Evolutionary conservation across 2,888 invertebrate genomes (phyloP), one percentile per base, ranked within the genome.

Genomic region (Coelinius sp.): DNA sequence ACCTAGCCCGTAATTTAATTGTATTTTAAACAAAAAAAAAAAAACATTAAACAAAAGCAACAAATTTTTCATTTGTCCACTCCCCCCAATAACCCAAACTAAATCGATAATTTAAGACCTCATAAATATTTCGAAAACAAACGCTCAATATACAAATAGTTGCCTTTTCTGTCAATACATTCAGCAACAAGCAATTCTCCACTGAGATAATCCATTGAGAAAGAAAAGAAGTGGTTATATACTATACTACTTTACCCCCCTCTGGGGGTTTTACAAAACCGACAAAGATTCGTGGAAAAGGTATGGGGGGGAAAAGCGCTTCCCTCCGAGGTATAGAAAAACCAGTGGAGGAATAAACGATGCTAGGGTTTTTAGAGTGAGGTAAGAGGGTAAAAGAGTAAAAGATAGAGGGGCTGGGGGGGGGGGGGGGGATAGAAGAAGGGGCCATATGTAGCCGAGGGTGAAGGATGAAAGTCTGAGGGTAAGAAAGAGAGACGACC

Each of bases 281-380:
- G 52, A 66, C 49, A 62, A 68, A 67, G 73, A 59, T 71, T 67
- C 59, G 66, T 71, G 71, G 49, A 71, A 56, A 70, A 62, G 70
- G n/a, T n/a, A n/a, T n/a, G 71, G 68, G 64, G 62, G 20, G 22
- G 46, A 59, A 52, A 66, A 49, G 46, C 46, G 46, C 46, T 49
- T 49, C 46, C 46, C 38, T 38, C 38, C 53, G 70, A 41, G 66
- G 49, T 41, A 41, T 66, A 70, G 67, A 75, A 75, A 78, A 73
- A 68, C 56, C 27, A 41, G 52, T 56, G 72, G 46, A 73, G 68
- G 56, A 67, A 68, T 67, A 76, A 75, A 71, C 72, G 59, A n/a
- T 68, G 67, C 73, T 74, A 65, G 71, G 70, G 62, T 71, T 69
- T 66, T 49, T 46, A 62, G 53, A 46, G 49, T 46, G 66, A 68